Percentiles rank a stretch among this genome's conserved stretches.
Evolutionary conservation across 2,113 vertebrate genomes (phyloP).

Genomic region (Haliaeetus leucogaster): DNA sequence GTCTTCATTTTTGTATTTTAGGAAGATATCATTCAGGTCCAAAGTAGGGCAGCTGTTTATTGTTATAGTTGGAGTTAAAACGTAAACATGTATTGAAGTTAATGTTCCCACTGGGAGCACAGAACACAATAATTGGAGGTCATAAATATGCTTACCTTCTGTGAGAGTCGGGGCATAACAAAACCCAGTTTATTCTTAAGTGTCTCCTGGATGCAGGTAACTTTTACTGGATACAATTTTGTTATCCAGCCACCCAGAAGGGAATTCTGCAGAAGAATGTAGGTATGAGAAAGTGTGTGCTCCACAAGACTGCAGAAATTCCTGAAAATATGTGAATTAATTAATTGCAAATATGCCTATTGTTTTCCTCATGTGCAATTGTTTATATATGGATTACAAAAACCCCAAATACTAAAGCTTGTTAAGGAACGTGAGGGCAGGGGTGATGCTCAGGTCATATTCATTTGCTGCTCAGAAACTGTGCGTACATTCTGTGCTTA

Average conservation of each 20-base stretch:
- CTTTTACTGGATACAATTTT: not conserved
- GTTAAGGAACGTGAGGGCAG: not conserved
- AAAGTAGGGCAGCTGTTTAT: not conserved
- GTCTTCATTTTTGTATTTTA: not conserved
- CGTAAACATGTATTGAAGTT: not conserved
- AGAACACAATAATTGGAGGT: not conserved
- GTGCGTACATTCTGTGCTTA: rapidly evolving
- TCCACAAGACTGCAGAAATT: not conserved
- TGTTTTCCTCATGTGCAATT: not conserved
- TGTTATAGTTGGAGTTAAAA: not conserved
- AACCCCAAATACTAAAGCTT: not conserved
- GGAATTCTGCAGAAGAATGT: not conserved
- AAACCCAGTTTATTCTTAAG: not conserved
- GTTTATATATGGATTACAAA: not conserved
- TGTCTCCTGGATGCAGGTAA: not conserved
- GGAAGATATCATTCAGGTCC: not conserved
- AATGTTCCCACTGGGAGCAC: not conserved
- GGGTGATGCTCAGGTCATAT: rapidly evolving
- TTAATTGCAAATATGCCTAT: not conserved
- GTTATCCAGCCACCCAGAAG: not conserved
- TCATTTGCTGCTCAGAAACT: not conserved
- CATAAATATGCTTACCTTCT: not conserved
- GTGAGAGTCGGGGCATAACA: not conserved
- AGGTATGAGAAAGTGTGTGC: not conserved
- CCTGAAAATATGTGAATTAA: not conserved